Conservation (phyloP, 2,113 vertebrate species). For the Probosciger aterrimus region DNA sequence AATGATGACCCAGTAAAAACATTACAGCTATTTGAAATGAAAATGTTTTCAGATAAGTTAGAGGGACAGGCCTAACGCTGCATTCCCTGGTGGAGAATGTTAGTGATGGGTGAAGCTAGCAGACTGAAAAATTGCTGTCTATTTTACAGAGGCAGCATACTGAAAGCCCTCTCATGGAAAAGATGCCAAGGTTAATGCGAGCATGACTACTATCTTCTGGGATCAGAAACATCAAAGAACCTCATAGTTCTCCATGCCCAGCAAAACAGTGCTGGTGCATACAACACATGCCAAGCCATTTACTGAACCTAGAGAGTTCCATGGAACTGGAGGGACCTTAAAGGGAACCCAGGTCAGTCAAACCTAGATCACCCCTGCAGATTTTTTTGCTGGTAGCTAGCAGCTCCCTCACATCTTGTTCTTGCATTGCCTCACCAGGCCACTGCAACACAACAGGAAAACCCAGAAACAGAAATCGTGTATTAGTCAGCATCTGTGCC, state of each 20-base stretch:
- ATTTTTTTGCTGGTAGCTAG: neutral
- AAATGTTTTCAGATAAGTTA: slow-evolving; percentile 34
- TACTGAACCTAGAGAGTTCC: neutral
- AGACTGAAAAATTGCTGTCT: slow-evolving; percentile 51
- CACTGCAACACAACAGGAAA: neutral
- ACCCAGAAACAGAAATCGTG: neutral
- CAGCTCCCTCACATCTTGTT: neutral
- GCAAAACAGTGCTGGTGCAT: neutral
- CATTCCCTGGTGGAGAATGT: neutral
- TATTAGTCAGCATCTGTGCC: neutral
- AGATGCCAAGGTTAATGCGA: slow-evolving; percentile 18
- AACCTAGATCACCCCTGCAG: neutral
- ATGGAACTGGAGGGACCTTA: neutral
- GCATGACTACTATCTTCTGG: neutral
- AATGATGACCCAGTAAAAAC: neutral
- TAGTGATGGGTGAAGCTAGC: neutral
- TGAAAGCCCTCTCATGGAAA: slow-evolving; percentile 21
- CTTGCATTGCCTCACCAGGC: neutral
- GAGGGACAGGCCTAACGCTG: neutral
- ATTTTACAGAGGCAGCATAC: slow-evolving; percentile 8
- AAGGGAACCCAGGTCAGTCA: neutral
- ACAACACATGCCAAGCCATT: neutral
- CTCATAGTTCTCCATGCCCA: neutral
- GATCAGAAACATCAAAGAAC: slow-evolving; percentile 5
- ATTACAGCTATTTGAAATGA: slow-evolving; percentile 1